Base-by-base conservation (phyloP, 2,113 vertebrate species). In the Cyprinodon variegatus region DNA sequence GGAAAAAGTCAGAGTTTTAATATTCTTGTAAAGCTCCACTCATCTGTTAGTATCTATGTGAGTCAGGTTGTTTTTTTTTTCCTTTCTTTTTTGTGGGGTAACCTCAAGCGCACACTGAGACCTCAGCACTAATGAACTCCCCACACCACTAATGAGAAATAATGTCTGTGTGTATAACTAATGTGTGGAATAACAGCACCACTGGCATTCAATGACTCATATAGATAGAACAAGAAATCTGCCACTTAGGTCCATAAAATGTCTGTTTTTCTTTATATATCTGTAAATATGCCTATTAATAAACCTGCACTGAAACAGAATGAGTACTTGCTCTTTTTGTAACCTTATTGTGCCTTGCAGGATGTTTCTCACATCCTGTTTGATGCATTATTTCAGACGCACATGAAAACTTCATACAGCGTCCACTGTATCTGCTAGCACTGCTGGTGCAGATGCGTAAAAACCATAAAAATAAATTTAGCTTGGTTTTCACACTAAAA, bases 261-360 rank as follows among this genome's bases (percentile, higher is more conserved):
- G 70, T 79, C 41, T 81, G 65, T 80, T 79, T 60, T 65, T 73
- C 71, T 81, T 40, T 89, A 70, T 91, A 65, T 86, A 76, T 92
- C 84, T 95, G 94, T 95, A 94, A 90, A 94, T 94, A 94, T 78
- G 82, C 74, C 66, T 83, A 74, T 80, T 83, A 93, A 93, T 93
- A 93, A 94, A 94, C 91, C 89, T 93, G 92, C 92, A 93, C 91
- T 92, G 77, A 90, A 75, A 61, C 15, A 9, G 13, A 13, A 3
- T 39, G 3, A 3, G 38, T 48, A 17, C 61, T 70, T 40, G 13
- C 45, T 48, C n/a, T 78, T 65, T 85, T 84, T 66, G 4, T 20
- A 14, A 68, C 63, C 29, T 43, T 9, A 0, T 40, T 5, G 4
- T 73, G 50, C 3, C 22, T 69, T 8, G 40, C 4, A 57, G 5